These are phyloP conservation scores for Cantharis rustica DNA, from an alignment of 2,888 invertebrate species.

Conservation along the genomic window DNA sequence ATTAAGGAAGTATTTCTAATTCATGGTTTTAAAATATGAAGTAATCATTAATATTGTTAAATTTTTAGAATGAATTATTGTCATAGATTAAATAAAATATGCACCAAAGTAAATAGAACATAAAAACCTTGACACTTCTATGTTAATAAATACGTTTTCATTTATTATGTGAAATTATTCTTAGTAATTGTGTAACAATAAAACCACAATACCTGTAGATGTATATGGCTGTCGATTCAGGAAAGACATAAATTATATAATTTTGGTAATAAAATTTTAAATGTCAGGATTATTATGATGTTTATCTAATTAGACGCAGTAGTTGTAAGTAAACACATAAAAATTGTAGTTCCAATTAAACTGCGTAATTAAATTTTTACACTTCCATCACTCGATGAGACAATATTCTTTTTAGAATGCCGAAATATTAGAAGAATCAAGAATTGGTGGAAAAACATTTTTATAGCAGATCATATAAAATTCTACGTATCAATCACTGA, in stretches of 20 bases:
- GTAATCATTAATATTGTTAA: not conserved
- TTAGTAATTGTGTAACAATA: not conserved
- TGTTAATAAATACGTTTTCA: not conserved
- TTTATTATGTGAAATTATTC: not conserved
- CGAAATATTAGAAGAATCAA: not conserved
- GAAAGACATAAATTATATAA: not conserved
- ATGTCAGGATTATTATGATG: not conserved
- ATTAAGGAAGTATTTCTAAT: not conserved
- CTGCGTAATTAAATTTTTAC: not conserved
- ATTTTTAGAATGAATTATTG: not conserved
- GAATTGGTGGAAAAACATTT: not conserved
- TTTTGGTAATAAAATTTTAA: not conserved
- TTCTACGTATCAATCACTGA: not conserved
- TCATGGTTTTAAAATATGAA: not conserved
- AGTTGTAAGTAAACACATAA: not conserved
- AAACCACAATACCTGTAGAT: not conserved
- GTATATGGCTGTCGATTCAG: not conserved
- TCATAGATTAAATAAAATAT: not conserved
- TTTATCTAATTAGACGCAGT: not conserved
- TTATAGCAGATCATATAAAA: not conserved
- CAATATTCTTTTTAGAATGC: too few species aligned
- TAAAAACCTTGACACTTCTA: not conserved
- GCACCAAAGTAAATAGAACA: not conserved
- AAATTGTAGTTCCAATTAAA: not conserved
- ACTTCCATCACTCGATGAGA: not conserved